A percentile compares a stretch with the other conserved stretches of the same genome.
Evolutionary conservation across 2,888 invertebrate genomes (phyloP).

Genomic region (Philaethria dido): DNA sequence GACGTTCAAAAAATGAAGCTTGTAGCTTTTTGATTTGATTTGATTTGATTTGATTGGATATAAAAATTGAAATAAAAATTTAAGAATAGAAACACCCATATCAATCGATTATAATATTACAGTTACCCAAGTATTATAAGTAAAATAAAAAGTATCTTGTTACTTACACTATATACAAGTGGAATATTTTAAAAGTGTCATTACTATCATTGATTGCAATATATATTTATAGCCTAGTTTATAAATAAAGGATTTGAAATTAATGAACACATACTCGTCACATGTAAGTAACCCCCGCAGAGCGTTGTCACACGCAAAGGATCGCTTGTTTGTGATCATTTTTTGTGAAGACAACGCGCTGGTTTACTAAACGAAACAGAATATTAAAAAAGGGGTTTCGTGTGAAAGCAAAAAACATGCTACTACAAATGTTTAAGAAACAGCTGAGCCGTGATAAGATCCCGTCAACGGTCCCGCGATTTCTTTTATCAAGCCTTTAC

Average conservation of each 20-base stretch:
- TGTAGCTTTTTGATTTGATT: too few species aligned
- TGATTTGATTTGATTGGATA: too few species aligned
- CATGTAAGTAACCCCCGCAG: constrained; percentile 58
- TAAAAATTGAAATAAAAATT: too few species aligned
- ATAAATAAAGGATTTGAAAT: constrained; percentile 26
- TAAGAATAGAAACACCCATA: too few species aligned
- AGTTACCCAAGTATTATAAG: too few species aligned
- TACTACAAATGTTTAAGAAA: constrained; percentile 55
- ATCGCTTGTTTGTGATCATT: constrained; percentile 53
- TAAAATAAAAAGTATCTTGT: too few species aligned
- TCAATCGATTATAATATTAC: too few species aligned
- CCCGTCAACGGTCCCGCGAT: constrained; percentile 34
- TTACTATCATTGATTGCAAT: not conserved
- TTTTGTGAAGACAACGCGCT: constrained; percentile 59
- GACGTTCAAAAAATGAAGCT: too few species aligned
- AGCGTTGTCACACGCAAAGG: constrained; percentile 67
- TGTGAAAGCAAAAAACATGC: constrained; percentile 63
- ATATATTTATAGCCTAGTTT: not conserved
- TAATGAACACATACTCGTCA: constrained; percentile 30
- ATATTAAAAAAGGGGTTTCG: constrained; percentile 57
- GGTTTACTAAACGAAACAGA: constrained; percentile 33
- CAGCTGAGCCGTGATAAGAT: constrained; percentile 69
- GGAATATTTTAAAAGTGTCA: too few species aligned
- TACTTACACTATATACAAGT: too few species aligned
- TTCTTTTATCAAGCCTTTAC: constrained; percentile 26